Conservation (phyloP, 64 coral and sea anemone species). For the Pocillopora damicornis region DNA sequence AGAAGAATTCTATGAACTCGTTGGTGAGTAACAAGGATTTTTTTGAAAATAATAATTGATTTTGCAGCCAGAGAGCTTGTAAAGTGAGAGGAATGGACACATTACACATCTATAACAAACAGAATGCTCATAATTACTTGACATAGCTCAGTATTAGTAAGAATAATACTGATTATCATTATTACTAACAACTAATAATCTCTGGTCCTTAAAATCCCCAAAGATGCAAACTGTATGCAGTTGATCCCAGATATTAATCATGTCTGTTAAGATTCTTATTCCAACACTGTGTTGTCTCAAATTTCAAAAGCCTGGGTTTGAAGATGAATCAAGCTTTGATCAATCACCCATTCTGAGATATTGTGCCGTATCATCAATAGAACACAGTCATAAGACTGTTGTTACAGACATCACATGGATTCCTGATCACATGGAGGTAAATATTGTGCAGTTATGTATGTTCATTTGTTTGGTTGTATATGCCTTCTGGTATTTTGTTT, state of each 20-base stretch:
- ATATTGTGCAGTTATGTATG: background rate
- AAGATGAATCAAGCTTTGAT: constrained; percentile 86
- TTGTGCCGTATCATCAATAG: constrained; percentile 94
- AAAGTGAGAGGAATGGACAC: too few species aligned
- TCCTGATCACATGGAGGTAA: constrained; percentile 97
- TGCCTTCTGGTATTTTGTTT: too few species aligned
- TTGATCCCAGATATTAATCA: too few species aligned
- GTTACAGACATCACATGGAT: constrained; percentile 90
- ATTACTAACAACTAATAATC: too few species aligned
- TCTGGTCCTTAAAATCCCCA: too few species aligned
- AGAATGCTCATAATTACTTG: too few species aligned
- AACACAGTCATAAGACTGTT: constrained; percentile 86
- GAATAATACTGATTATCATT: too few species aligned
- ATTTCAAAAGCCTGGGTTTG: constrained; percentile 85
- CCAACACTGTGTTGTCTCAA: background rate
- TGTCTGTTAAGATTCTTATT: background rate
- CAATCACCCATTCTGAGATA: constrained; percentile 81
- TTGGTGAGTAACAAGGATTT: constrained; percentile 53
- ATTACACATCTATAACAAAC: too few species aligned
- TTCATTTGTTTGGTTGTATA: background rate
- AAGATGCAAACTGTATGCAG: too few species aligned
- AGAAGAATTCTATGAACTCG: constrained; percentile 91
- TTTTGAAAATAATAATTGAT: background rate
- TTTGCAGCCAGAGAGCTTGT: too few species aligned
- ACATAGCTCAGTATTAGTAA: too few species aligned